Evolutionary conservation across 2,888 invertebrate genomes (phyloP), one percentile per base, ranked within the genome.

Genomic region (Ethmia dodecea): DNA sequence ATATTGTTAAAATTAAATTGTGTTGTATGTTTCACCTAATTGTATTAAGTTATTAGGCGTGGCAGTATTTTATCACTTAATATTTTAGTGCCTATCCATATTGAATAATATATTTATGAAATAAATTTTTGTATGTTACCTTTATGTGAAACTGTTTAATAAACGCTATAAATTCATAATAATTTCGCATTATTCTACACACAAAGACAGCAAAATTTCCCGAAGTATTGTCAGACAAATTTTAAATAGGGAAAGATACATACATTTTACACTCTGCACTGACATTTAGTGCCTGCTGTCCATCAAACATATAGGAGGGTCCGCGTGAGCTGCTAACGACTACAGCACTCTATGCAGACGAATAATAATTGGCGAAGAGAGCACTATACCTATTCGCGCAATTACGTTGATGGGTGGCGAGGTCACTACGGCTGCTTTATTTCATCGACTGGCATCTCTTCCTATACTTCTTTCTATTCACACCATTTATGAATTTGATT

Each of bases 1-100:
- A 79, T 50, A 80, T 80, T 83, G 81, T 84, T 81, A 69, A 70
- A 80, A 73, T 72, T 72, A 71, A 76, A 76, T 67, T 81, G 80
- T 81, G 79, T 81, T 83, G 76, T 83, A 83, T 80, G 81, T 81
- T 78, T 76, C 75, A 78, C 69, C 76, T 79, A 76, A 78, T 75
- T 80, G 74, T 84, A 81, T 62, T 78, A 77, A 77, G 70, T 76
- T 78, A 71, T 74, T 80, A 79, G 78, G 70, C 72, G 77, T 81
- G 80, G 70, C 78, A 78, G 73, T 77, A 75, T 75, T 75, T 77
- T 75, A 76, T 74, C 55, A 69, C 68, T 74, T 66, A 75, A 76
- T 78, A 71, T 60, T 66, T 62, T 65, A 77, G 69, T 72, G 69
- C 69, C 65, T 77, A 75, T 72, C 68, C 75, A 70, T 79, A 75